Base-by-base conservation (phyloP, 2,888 invertebrate species). In the Catocala sponsa region DNA sequence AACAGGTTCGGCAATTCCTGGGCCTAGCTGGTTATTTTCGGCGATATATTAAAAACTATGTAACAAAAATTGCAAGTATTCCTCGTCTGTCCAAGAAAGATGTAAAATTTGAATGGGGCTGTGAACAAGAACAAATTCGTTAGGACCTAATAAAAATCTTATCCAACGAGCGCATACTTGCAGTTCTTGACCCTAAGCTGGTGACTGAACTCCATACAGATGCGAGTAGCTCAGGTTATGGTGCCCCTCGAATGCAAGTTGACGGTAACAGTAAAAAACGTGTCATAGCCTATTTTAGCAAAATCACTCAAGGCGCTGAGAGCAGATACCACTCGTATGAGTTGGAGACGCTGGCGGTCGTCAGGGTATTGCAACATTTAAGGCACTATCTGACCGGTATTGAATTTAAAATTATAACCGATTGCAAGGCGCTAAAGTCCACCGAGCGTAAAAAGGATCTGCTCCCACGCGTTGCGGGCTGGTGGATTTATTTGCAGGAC, bases 381-480 rank as follows among this genome's bases (percentile, higher is more conserved):
- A 41, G 79, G 0, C 73, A 76, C 1, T 78, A 77, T 42, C n/a
- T 81, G 0, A 25, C 76, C 0, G 76, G 78, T 1, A 54, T 66
- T 0, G 4, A 46, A 0, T 79, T 81, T 10, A 62, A 15, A 15
- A 15, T 15, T 15, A 15, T 79, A 4, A 78, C 77, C 0, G 78
- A 81, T 25, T 81, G 81, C 12, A 81, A 77, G 46, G 58, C 77
- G 0, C 58, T 79, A 1, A 77, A 79, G 62, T 9, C 60, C 0
- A 78, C 79, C 0, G 63, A 76, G 49, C 59, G 46, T 0, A 79
- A 80, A 54, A 75, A 72, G 43, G 78, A 79, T 38, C 38, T 79
- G 1, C 33, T 75, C 0, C 72, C 75, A 0, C 55, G 79, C 9
- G 72, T 78, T 0, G 72, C 76, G 0, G 60, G 76, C 15, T 15